Conservation (phyloP, 2,113 vertebrate genomes). For the Entomyzon cyanotis region DNA sequence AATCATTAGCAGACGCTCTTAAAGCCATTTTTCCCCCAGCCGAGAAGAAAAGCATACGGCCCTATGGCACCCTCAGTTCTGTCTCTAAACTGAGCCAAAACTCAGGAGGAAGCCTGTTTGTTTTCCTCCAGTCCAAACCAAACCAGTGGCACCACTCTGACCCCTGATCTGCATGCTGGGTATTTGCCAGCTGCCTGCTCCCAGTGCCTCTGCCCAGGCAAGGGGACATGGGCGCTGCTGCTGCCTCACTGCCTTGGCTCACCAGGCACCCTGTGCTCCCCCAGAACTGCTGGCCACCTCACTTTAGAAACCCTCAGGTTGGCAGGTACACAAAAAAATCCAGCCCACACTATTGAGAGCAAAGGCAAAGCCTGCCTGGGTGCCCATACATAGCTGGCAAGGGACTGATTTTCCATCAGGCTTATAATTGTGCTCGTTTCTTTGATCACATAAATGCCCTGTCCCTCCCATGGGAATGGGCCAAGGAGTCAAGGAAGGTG, state of each 20-base stretch:
- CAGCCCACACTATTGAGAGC: not conserved
- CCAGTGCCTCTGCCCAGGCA: not conserved
- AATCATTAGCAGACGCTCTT: not conserved
- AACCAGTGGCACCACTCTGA: not conserved
- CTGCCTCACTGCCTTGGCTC: not conserved
- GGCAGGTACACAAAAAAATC: not conserved
- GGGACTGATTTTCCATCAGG: not conserved
- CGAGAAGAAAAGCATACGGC: not conserved
- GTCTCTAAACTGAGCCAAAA: not conserved
- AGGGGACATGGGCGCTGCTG: not conserved
- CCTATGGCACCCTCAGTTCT: not conserved
- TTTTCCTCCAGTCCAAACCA: not conserved
- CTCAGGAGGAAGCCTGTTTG: not conserved
- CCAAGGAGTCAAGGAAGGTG: not conserved
- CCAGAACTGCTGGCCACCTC: not conserved
- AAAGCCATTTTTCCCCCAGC: not conserved
- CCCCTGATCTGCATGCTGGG: accelerated
- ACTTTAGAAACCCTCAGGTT: not conserved
- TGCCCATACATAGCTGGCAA: not conserved
- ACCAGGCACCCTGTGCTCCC: not conserved
- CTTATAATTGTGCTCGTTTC: not conserved
- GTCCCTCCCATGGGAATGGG: not conserved
- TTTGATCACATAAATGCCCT: not conserved
- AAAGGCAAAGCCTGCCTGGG: not conserved
- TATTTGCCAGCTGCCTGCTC: not conserved